phyloP scores from a whole-genome alignment of 2,797 vertebrate genomes.

The Trachops cirrhosus region DNA sequence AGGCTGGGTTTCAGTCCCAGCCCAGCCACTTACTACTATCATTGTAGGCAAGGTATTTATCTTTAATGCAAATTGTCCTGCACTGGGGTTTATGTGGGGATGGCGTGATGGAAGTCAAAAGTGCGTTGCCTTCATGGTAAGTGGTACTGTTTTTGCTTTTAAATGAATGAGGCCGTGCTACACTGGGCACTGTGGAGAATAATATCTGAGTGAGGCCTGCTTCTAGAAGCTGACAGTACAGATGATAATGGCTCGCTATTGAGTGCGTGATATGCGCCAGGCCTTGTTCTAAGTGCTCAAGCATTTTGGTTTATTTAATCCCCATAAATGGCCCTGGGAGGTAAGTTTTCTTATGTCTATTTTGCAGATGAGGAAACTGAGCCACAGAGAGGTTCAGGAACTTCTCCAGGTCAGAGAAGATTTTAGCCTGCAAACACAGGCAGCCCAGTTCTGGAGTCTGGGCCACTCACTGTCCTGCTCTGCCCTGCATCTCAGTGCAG shows the following conservation, averaged over 20 bases:
- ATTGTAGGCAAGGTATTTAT: background rate
- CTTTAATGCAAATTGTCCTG: background rate
- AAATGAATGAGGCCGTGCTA: background rate
- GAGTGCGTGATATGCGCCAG: background rate
- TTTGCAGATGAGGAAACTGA: background rate
- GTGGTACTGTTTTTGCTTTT: background rate
- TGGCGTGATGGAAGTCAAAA: background rate
- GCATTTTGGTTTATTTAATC: background rate
- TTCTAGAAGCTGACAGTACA: background rate
- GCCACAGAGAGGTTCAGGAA: background rate
- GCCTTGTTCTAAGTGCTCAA: background rate
- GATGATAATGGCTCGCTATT: too few species aligned
- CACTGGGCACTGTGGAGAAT: background rate
- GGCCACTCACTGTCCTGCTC: background rate
- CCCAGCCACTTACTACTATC: background rate
- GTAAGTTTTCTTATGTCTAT: background rate
- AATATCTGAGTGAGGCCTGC: background rate
- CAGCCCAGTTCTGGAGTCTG: background rate
- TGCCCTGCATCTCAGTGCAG: background rate
- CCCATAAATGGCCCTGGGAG: background rate
- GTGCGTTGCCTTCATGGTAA: background rate
- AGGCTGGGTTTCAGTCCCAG: background rate
- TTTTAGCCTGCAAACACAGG: background rate
- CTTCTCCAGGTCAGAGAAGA: conserved; percentile 6
- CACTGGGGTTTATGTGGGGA: background rate